phyloP scores from a whole-genome alignment of 2,797 vertebrate genomes.

The Bucorvus abyssinicus region DNA sequence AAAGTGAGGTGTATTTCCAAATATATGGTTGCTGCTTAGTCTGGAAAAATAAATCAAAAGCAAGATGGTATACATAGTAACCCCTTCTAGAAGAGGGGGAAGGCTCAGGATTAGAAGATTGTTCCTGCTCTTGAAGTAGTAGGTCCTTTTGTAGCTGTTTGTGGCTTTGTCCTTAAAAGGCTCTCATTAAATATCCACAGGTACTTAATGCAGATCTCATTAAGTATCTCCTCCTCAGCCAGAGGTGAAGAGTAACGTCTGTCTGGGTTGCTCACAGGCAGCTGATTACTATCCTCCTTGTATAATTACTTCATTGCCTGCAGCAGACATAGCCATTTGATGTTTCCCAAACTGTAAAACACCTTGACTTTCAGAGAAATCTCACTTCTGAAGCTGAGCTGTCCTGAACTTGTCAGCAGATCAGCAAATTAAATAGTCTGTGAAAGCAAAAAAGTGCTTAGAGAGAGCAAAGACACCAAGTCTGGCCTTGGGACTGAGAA shows the following conservation, averaged over 20 bases:
- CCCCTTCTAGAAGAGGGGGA: not conserved
- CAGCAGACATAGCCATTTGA: not conserved
- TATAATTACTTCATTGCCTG: slow-evolving; percentile 11
- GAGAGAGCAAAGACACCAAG: not conserved
- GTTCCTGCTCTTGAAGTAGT: not conserved
- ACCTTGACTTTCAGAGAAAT: not conserved
- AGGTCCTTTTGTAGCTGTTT: not conserved
- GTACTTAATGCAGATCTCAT: not conserved
- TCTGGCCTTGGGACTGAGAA: not conserved
- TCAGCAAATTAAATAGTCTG: not conserved
- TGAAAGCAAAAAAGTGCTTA: not conserved
- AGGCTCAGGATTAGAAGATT: not conserved
- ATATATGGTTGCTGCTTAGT: not conserved
- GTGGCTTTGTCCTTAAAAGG: slow-evolving; percentile 35
- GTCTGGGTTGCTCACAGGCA: slow-evolving; percentile 35
- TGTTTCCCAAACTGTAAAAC: not conserved
- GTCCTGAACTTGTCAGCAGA: not conserved
- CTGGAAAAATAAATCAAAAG: not conserved
- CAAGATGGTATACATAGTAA: not conserved
- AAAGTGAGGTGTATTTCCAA: not conserved
- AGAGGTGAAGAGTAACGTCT: slow-evolving; percentile 37
- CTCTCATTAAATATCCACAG: not conserved
- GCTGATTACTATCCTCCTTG: not conserved
- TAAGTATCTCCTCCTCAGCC: slow-evolving; percentile 20
- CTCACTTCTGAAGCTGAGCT: not conserved